Evolutionary conservation across 2,888 invertebrate species (phyloP).

Genomic region (Diarsia mendica): DNA sequence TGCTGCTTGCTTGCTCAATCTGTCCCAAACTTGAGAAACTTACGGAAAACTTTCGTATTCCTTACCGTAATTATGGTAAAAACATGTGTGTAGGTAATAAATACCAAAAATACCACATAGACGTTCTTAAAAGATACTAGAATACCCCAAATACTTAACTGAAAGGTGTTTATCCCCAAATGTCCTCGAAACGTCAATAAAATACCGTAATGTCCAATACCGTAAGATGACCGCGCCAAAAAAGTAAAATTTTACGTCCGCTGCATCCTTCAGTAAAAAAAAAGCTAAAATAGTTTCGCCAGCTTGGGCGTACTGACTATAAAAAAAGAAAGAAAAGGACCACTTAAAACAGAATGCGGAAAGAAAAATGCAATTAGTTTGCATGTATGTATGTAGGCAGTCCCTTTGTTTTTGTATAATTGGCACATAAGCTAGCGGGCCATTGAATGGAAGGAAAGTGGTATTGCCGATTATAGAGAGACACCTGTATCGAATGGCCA

Average conservation of each 20-base stretch:
- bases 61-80: background rate
- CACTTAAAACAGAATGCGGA: background rate
- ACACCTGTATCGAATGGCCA: background rate
- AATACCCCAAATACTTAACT: background rate
- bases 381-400: too few species aligned
- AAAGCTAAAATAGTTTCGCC: constrained; percentile 46
- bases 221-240: constrained; percentile 39
- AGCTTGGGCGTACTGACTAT: background rate
- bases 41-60: too few species aligned
- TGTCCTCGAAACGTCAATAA: constrained; percentile 40
- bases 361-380: background rate
- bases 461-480: background rate
- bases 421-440: background rate
- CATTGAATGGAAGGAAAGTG: background rate
- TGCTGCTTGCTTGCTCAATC: background rate
- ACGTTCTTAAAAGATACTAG: background rate
- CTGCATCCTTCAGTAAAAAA: constrained; percentile 47
- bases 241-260: constrained; percentile 37
- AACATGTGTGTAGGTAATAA: too few species aligned
- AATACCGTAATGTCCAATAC: constrained; percentile 50
- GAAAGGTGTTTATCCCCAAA: constrained; percentile 35
- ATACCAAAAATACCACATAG: too few species aligned
- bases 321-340: constrained; percentile 14
- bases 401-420: background rate
- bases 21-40: background rate